Percentiles rank a stretch among this genome's conserved stretches.
Evolutionary conservation across 2,797 vertebrate species (phyloP).

Genomic region (Hylomyscus alleni): DNA sequence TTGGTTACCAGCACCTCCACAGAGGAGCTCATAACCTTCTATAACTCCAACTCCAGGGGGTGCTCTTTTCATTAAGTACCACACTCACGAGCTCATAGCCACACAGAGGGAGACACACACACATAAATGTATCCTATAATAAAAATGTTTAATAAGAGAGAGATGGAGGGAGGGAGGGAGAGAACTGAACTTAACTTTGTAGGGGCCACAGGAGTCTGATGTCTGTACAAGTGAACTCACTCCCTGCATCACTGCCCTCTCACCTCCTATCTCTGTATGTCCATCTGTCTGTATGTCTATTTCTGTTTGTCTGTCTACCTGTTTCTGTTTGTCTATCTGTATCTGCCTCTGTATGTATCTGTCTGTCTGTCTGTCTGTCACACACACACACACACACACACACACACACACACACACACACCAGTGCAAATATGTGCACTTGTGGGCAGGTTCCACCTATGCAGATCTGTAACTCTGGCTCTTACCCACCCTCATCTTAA

Average conservation of each 20-base stretch:
- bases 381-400: background rate
- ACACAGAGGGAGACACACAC: background rate
- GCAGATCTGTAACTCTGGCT: background rate
- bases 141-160: background rate
- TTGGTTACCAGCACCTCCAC: background rate
- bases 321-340: background rate
- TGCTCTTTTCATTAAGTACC: background rate
- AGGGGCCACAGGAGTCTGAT: background rate
- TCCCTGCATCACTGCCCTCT: rapidly evolving
- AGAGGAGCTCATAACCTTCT: background rate
- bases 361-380: background rate
- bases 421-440: background rate
- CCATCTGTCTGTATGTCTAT: background rate
- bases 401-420: background rate
- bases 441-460: background rate
- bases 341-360: too few species aligned
- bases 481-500: background rate
- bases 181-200: background rate
- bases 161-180: background rate
- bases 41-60: background rate
- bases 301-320: background rate
- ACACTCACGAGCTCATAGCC: too few species aligned
- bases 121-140: background rate
- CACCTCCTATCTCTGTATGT: background rate
- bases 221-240: background rate